Conservation (phyloP, 2,888 invertebrate genomes). For the Dorcus parallelipipedus region DNA sequence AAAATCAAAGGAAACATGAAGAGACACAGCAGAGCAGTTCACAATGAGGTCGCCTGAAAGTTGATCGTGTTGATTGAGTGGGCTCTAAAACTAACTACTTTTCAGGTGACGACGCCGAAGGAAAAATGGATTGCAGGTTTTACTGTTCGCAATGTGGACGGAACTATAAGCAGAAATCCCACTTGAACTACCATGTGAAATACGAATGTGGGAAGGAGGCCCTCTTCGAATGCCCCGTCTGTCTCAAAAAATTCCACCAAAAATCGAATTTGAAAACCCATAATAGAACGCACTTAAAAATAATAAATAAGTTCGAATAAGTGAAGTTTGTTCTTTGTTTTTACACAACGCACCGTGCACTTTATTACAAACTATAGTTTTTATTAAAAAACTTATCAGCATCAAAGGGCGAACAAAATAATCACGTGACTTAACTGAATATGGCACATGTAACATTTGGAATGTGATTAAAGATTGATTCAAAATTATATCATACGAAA, state of each 20-base stretch:
- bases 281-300: neutral
- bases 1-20: conserved; percentile 14
- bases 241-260: neutral
- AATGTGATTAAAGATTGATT: no score
- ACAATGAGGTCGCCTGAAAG: neutral
- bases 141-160: conserved; percentile 8
- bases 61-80: neutral
- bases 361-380: no score
- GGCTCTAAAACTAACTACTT: neutral
- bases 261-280: conserved; percentile 3
- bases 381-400: no score
- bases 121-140: neutral
- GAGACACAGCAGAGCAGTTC: neutral
- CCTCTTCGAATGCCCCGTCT: neutral
- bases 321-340: neutral
- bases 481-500: no score
- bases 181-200: neutral
- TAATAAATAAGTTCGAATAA: neutral
- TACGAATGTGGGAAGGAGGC: conserved; percentile 2
- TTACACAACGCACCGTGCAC: neutral
- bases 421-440: no score
- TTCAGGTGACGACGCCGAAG: no score
- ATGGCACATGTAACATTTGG: no score
- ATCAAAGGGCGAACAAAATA: no score
- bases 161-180: conserved; percentile 1